Evolutionary conservation across 2,797 vertebrate species (phyloP).

Genomic region (Notolepis coatsorum): DNA sequence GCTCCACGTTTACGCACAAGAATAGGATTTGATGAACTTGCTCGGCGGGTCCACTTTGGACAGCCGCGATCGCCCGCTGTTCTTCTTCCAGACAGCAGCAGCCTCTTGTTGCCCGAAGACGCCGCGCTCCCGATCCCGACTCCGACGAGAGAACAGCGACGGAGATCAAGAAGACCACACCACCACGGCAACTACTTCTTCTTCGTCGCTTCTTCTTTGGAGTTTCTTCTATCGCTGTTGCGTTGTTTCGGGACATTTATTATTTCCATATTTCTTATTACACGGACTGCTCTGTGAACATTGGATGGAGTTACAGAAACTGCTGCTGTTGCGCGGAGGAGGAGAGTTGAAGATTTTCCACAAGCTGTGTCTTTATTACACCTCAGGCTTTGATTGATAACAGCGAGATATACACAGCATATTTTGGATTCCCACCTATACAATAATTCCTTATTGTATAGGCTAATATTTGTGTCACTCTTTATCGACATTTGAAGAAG

Average conservation of each 20-base stretch:
- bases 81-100: constrained; percentile 20
- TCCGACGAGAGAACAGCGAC: constrained; percentile 3
- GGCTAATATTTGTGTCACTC: no score
- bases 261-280: no score
- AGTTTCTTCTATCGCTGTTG: neutral
- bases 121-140: constrained; percentile 1
- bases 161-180: constrained; percentile 8
- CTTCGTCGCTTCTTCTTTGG: neutral
- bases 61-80: no score
- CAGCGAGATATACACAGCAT: no score
- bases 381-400: no score
- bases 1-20: constrained; percentile 50
- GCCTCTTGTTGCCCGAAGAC: no score
- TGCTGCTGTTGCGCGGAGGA: constrained; percentile 38
- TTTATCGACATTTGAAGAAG: neutral
- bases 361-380: no score
- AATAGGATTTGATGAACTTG: constrained; percentile 58
- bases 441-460: no score
- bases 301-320: constrained; percentile 39
- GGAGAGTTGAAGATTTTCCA: no score
- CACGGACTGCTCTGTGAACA: no score
- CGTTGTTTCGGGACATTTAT: neutral
- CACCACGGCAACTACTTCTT: neutral
- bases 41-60: neutral
- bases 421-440: no score